Percentiles rank a stretch among this genome's conserved stretches.
Conservation (phyloP, 2,797 vertebrate species). For the Lutjanus campechanus region DNA sequence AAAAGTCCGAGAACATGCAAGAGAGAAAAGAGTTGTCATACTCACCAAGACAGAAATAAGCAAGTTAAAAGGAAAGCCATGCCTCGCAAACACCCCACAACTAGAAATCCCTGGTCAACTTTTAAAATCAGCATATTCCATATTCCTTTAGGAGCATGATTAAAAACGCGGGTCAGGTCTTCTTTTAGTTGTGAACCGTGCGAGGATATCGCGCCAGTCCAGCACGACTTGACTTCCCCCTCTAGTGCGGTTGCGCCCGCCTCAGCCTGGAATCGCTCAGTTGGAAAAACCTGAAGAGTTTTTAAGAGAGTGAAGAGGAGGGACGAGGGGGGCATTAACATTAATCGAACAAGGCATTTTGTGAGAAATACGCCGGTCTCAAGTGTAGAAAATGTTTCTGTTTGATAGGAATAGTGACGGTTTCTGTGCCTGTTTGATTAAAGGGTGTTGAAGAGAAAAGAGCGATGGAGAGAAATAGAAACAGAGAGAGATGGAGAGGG, state of each 20-base stretch:
- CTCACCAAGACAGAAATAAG: constrained; percentile 91
- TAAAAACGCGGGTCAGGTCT: constrained; percentile 59
- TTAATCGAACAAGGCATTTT: constrained; percentile 88
- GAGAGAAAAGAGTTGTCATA: constrained; percentile 72
- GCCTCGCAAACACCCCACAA: constrained; percentile 74
- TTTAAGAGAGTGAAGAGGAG: constrained; percentile 87
- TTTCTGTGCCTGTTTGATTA: constrained; percentile 70
- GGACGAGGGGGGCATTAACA: constrained; percentile 85
- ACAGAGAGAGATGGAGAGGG: constrained; percentile 5
- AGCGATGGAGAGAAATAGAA: constrained; percentile 35
- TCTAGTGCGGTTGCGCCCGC: constrained; percentile 83
- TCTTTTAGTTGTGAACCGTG: constrained; percentile 72
- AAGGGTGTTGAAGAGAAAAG: constrained; percentile 26
- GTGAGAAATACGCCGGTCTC: constrained; percentile 81
- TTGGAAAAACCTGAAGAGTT: constrained; percentile 86
- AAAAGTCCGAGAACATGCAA: constrained; percentile 73
- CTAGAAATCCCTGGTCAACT: constrained; percentile 84
- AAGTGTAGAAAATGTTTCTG: constrained; percentile 75
- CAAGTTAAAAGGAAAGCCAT: constrained; percentile 90
- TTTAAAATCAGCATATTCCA: constrained; percentile 79
- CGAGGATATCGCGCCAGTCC: constrained; percentile 79
- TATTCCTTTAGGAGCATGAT: constrained; percentile 74
- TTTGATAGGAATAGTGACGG: constrained; percentile 80
- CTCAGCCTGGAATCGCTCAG: constrained; percentile 84
- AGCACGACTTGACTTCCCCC: constrained; percentile 80